Conservation (phyloP, 2,113 vertebrate genomes). For the Triplophysa tibetana region DNA sequence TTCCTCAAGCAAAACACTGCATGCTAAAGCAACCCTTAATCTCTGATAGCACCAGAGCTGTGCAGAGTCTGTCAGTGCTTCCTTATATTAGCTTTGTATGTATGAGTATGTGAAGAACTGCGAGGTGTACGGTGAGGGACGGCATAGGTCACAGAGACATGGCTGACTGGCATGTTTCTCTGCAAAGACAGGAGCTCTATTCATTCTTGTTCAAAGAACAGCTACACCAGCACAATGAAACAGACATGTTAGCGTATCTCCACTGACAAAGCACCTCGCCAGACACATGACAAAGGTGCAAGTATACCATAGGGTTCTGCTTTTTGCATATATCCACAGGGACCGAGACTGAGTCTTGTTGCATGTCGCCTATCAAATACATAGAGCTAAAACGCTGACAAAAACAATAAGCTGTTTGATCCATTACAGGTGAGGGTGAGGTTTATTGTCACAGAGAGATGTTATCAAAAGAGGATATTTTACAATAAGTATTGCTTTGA, state of each 20-base stretch:
- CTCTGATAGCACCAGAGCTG: not conserved
- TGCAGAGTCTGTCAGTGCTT: constrained; percentile 17
- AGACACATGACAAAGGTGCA: not conserved
- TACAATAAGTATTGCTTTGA: no score
- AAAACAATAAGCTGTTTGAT: no score
- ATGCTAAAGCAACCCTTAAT: not conserved
- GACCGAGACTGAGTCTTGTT: constrained; percentile 42
- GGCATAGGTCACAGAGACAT: constrained; percentile 31
- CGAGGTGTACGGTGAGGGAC: not conserved
- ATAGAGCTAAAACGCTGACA: not conserved
- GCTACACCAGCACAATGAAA: constrained; percentile 61
- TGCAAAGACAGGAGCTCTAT: constrained; percentile 46
- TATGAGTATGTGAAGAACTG: constrained; percentile 29
- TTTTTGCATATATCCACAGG: not conserved
- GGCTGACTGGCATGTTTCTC: constrained; percentile 42
- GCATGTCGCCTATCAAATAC: not conserved
- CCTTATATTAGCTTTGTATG: constrained; percentile 1
- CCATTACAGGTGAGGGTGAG: no score
- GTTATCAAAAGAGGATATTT: no score
- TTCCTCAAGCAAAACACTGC: constrained; percentile 18
- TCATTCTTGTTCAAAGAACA: constrained; percentile 44
- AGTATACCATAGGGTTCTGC: not conserved
- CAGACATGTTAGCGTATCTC: constrained; percentile 66
- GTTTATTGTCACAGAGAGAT: no score
- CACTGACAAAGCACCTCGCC: constrained; percentile 43